Base-by-base conservation (phyloP, 2,888 invertebrate genomes). In the Stenodera caucasica region DNA sequence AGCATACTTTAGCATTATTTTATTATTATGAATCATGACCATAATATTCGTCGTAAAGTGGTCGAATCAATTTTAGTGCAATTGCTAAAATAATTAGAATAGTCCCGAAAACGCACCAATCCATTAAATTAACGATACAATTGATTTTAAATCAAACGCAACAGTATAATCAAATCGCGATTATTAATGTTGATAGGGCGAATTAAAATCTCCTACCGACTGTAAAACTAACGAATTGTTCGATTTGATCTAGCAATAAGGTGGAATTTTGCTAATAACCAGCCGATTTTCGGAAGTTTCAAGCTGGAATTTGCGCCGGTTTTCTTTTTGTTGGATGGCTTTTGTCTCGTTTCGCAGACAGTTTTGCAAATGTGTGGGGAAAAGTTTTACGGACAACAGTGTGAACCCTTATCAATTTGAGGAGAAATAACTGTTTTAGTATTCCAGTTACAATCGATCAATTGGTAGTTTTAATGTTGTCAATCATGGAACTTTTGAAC, bases 391-490 rank as follows among this genome's bases (percentile, higher is more conserved):
- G 60, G 66, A 58, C 56, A 53, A 64, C 57, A 67, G 70, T 69
- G 67, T 69, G 67, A 70, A 70, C 69, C 68, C 69, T 69, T 67
- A 63, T 66, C 66, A 64, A 26, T 70, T 66, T 65, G 63, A 61
- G 14, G 15, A 67, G n/a, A n/a, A 66, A 63, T 64, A 66, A 67
- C 71, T 68, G 67, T 67, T 72, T 70, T 67, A 67, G 67, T 72
- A 70, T 69, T 71, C 72, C 56, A 53, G 53, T 67, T 67, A 68
- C 70, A 70, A 72, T 71, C 72, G 71, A 74, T 74, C 74, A 73
- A 73, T 74, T 72, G 72, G 59, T 57, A 55, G 67, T 64, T 67
- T 71, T 72, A 74, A 74, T 71, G 68, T 70, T 71, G 74, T 72
- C 74, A 69, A 70, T 61, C 63, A 62, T 72, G 67, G 58, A 65